Evolutionary conservation across 1,140 invertebrate genomes (phyloP), one percentile per base, ranked within the genome.

Genomic region (Sinella curviseta): DNA sequence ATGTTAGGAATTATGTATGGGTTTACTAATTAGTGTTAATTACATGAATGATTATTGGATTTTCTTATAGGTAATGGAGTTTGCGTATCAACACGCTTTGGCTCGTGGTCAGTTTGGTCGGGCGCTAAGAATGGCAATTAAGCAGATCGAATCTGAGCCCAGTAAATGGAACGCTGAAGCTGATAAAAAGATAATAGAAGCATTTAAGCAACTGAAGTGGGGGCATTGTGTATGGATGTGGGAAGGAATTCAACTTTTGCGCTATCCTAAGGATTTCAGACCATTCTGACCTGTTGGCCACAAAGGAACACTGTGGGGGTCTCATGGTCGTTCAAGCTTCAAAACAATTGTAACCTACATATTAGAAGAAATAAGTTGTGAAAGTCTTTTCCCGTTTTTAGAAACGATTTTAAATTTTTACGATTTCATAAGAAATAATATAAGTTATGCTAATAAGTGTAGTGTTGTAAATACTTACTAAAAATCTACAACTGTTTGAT

Each of bases 21-120:
- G 24, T 17, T 26, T 65, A 16, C 26, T 65, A 8, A 65, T 14
- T 65, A n/a, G 24, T 26, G 8, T 65, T n/a, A 65, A 65, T 12
- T 26, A 48, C 39, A 20, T 48, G 20, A 8, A 20, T 48, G 39
- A 12, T 48, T 48, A 8, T 12, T 48, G 20, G 39, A 48, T 48
- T 78, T 39, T 36, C 73, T 28, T 85, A 30, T 84, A 94, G 90
- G 90, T 92, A 8, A 88, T 93, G 34, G 90, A 91, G 82, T 94
- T 97, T 84, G 90, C 91, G 3, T 87, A 95, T 35, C 95, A 93
- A 91, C 94, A 97, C 86, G 92, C 93, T 20, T 90, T 92, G 83
- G 89, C 92, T 4, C 88, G 93, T 83, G 88, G 90, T 82, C 93
- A 96, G 75, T 94, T 93, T 87, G 95, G 94, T 0, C 90, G 93